Evolutionary conservation across 2,888 invertebrate species (phyloP), one percentile per base, ranked within the genome.

Genomic region (Neria commutata): DNA sequence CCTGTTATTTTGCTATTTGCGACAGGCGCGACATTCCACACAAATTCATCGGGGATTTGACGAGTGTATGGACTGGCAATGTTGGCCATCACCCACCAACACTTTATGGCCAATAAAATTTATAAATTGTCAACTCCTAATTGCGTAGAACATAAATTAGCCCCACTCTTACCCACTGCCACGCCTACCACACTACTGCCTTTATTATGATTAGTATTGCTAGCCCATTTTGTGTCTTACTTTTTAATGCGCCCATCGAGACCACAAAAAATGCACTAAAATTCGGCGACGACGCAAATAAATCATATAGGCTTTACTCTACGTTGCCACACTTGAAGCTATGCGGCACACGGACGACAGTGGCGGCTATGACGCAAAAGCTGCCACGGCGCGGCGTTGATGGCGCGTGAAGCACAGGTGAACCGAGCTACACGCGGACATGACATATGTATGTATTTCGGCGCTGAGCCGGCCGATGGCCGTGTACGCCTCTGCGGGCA

Each of bases 81-180:
- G 26, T n/a, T n/a, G n/a, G n/a, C n/a, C n/a, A n/a, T n/a, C n/a
- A n/a, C n/a, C n/a, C n/a, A n/a, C n/a, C n/a, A n/a, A n/a, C n/a
- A n/a, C 42, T 42, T 50, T 29, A 54, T 33, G 34, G 24, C 46
- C 24, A 11, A 52, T 52, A 53, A 47, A 57, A 53, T 19, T 47
- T 48, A 29, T 16, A 29, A 48, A 57, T 52, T 58, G 53, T 49
- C 53, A 54, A 53, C 42, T 49, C 42, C 17, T 26, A 24, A 52
- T 23, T 10, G 48, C 24, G 48, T 45, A 48, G 33, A 21, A 42
- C 21, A 58, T 58, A 58, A 58, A 58, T 58, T 54, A 54, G 24
- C 29, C 29, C 42, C 54, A 42, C n/a, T n/a, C n/a, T n/a, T n/a
- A n/a, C n/a, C n/a, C n/a, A n/a, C n/a, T n/a, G n/a, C n/a, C n/a